These are phyloP conservation scores for Synanthedon andrenaeformis DNA, from an alignment of 2,888 invertebrate species.

Conservation along the genomic window DNA sequence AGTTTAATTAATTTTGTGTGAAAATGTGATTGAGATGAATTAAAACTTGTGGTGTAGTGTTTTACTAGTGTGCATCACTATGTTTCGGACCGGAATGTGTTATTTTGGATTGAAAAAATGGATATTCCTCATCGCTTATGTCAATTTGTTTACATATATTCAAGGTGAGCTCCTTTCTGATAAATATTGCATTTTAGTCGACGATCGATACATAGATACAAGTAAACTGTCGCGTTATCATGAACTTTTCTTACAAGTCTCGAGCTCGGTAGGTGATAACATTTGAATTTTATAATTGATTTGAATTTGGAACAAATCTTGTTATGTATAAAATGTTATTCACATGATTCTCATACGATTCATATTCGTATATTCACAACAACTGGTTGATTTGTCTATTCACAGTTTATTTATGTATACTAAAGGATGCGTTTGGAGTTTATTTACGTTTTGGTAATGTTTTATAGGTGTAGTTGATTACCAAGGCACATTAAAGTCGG, in stretches of 20 bases:
- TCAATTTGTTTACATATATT: slow-evolving; percentile 67
- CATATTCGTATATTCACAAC: too few relatives aligned
- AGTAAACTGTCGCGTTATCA: neutral
- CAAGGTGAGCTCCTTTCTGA: slow-evolving; percentile 60
- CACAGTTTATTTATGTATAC: too few relatives aligned
- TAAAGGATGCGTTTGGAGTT: slow-evolving; percentile 7
- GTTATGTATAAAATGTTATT: too few relatives aligned
- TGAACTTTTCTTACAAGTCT: neutral
- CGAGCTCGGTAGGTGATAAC: neutral
- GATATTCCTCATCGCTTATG: slow-evolving; percentile 58
- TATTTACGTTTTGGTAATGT: slow-evolving; percentile 27
- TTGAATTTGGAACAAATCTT: too few relatives aligned
- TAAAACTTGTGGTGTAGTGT: slow-evolving; percentile 57
- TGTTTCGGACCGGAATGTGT: slow-evolving; percentile 63
- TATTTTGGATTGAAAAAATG: slow-evolving; percentile 59
- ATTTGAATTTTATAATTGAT: neutral
- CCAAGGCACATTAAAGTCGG: slow-evolving; percentile 17
- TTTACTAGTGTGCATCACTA: slow-evolving; percentile 42
- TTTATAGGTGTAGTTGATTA: slow-evolving; percentile 28
- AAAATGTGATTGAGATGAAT: slow-evolving; percentile 68
- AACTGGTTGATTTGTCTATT: too few relatives aligned
- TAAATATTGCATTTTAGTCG: slow-evolving; percentile 52
- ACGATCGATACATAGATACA: slow-evolving; percentile 28
- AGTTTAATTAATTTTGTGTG: slow-evolving; percentile 48
- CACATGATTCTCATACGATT: too few relatives aligned